Conservation (phyloP, 2,113 vertebrate genomes). For the Procapra przewalskii region DNA sequence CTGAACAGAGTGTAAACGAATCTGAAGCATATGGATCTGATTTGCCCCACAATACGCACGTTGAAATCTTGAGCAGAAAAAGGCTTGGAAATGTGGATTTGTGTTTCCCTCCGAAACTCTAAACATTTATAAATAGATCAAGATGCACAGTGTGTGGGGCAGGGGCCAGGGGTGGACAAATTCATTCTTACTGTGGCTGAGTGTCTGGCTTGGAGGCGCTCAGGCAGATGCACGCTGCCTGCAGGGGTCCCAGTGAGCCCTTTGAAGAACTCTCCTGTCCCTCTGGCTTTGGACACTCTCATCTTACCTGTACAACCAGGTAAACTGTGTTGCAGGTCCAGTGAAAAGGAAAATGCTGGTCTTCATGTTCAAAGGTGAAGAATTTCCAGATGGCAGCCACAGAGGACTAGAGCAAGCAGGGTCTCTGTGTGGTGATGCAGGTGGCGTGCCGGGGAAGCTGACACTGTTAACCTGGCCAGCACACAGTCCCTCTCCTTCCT, state of each 20-base stretch:
- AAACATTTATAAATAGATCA: conserved; percentile 31
- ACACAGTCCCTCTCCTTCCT: background rate
- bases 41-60: background rate
- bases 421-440: fast-evolving
- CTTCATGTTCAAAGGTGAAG: background rate
- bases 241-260: no score
- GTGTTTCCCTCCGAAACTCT: conserved; percentile 12
- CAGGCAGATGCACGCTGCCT: background rate
- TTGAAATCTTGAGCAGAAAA: background rate
- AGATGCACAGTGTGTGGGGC: background rate
- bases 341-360: background rate
- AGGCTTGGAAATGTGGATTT: background rate
- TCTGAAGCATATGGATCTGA: background rate
- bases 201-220: background rate
- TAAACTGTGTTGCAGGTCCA: background rate
- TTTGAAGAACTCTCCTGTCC: background rate
- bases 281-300: background rate
- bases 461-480: background rate
- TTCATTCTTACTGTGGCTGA: background rate
- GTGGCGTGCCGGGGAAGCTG: fast-evolving
- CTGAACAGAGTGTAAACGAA: background rate
- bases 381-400: background rate
- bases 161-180: background rate
- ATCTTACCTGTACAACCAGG: background rate
- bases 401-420: background rate